Percentiles rank a stretch among this genome's conserved stretches.
Evolutionary conservation across 2,113 vertebrate species (phyloP).

Genomic region (Lasiurus borealis): DNA sequence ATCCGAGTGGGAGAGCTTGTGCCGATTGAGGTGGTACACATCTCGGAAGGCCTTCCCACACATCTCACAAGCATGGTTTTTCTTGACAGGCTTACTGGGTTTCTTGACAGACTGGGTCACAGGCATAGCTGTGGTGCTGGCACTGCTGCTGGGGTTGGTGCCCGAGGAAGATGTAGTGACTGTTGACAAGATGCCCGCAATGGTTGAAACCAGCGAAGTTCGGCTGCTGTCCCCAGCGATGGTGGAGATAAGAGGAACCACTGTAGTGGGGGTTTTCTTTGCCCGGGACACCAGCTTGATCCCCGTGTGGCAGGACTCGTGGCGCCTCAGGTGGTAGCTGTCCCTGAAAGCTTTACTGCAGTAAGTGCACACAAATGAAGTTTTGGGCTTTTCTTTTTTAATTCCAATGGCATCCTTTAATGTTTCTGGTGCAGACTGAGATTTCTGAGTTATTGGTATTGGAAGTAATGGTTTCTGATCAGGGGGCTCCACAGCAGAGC

Average conservation of each 20-base stretch:
- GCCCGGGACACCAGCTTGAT: slow-evolving; percentile 98
- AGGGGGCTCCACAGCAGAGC: slow-evolving; percentile 94
- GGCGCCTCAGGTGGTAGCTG: slow-evolving; percentile 98
- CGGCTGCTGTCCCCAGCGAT: slow-evolving; percentile 94
- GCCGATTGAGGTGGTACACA: slow-evolving; percentile 98
- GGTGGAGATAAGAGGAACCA: slow-evolving; percentile 96
- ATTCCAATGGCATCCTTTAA: slow-evolving; percentile 95
- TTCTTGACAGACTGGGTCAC: slow-evolving; percentile 92
- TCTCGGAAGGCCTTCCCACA: slow-evolving; percentile 99
- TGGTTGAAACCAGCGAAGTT: slow-evolving; percentile 95
- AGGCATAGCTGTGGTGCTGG: slow-evolving; percentile 88
- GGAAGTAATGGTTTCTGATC: slow-evolving; percentile 98
- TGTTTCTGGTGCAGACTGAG: slow-evolving; percentile 93
- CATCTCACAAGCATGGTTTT: slow-evolving; percentile 99
- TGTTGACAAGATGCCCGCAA: slow-evolving; percentile 96
- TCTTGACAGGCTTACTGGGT: slow-evolving; percentile 97
- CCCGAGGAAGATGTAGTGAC: slow-evolving; percentile 96
- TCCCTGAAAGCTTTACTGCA: slow-evolving; percentile 99
- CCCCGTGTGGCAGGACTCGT: slow-evolving; percentile 98
- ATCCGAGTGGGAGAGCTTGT: slow-evolving; percentile 98
- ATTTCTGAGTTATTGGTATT: slow-evolving; percentile 96
- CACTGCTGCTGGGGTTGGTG: slow-evolving; percentile 90
- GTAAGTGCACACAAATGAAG: slow-evolving; percentile 98
- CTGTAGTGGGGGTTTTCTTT: slow-evolving; percentile 95
- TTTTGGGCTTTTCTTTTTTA: slow-evolving; percentile 99